Conservation (phyloP, 2,797 vertebrate species). For the Clarias laeviceps region DNA sequence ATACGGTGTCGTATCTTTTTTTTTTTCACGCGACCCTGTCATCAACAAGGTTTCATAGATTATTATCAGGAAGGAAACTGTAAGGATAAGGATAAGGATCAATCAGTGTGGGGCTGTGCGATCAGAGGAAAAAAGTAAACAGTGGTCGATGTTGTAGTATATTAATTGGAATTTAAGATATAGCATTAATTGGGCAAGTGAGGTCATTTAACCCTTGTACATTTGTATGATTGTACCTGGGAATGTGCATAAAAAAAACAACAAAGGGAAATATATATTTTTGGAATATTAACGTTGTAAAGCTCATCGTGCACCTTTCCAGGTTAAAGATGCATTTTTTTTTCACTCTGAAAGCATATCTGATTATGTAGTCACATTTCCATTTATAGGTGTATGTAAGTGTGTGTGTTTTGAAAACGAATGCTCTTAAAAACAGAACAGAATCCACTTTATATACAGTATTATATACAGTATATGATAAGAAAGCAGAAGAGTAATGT, state of each 20-base stretch:
- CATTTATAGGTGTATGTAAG: not conserved
- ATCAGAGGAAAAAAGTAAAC: too few species aligned
- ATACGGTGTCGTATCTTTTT: too few species aligned
- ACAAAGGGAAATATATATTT: not conserved
- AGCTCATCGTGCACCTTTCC: not conserved
- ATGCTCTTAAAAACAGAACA: not conserved
- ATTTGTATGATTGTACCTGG: not conserved
- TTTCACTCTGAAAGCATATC: not conserved
- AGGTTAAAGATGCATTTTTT: not conserved
- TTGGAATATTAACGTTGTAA: not conserved
- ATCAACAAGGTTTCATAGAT: too few species aligned
- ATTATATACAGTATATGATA: not conserved
- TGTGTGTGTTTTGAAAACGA: not conserved
- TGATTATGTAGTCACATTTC: not conserved
- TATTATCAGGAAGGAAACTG: too few species aligned
- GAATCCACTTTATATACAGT: not conserved
- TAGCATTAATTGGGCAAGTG: too few species aligned
- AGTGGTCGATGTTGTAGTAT: too few species aligned
- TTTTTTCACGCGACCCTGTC: too few species aligned
- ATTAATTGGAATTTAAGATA: too few species aligned
- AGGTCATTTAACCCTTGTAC: not conserved
- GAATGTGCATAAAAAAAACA: not conserved
- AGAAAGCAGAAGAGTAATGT: not conserved
- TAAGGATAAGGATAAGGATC: too few species aligned
- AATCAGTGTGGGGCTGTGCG: too few species aligned